phyloP scores from a whole-genome alignment of 2,888 invertebrate species.

The Patella depressa region DNA sequence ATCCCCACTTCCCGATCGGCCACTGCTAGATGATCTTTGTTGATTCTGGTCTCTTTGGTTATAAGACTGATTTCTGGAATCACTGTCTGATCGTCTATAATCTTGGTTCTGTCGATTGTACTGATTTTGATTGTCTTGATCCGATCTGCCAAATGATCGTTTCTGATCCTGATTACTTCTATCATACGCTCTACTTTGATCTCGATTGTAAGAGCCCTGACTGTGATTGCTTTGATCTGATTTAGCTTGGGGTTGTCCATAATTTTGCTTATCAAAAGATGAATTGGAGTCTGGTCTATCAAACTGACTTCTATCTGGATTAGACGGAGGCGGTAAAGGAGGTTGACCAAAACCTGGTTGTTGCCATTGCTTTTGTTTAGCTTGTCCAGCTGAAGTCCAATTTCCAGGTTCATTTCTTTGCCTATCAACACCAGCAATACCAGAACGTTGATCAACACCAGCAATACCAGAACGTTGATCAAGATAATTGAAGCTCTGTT shows the following conservation, averaged over 20 bases:
- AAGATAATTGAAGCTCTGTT: constrained; percentile 13
- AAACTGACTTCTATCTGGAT: constrained; percentile 29
- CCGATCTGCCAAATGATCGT: constrained; percentile 15
- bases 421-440: constrained; percentile 18
- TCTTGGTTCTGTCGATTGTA: background rate
- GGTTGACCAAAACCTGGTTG: constrained; percentile 14
- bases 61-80: background rate
- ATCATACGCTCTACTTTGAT: background rate
- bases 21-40: background rate
- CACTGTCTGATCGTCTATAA: background rate
- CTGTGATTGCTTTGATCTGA: constrained; percentile 2
- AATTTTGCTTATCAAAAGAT: background rate
- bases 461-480: constrained; percentile 19
- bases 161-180: constrained; percentile 9
- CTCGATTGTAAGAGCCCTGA: constrained; percentile 17
- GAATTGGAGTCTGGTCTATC: constrained; percentile 13
- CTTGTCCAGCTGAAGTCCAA: constrained; percentile 9
- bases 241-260: constrained; percentile 15
- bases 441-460: constrained; percentile 17
- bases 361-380: background rate
- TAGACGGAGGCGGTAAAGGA: constrained; percentile 7
- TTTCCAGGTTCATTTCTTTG: constrained; percentile 29
- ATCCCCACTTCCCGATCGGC: background rate
- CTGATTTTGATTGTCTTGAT: background rate
- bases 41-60: background rate